A percentile compares a stretch with the other conserved stretches of the same genome.
Conservation (phyloP, 2,888 invertebrate species). For the Patella pellucida region DNA sequence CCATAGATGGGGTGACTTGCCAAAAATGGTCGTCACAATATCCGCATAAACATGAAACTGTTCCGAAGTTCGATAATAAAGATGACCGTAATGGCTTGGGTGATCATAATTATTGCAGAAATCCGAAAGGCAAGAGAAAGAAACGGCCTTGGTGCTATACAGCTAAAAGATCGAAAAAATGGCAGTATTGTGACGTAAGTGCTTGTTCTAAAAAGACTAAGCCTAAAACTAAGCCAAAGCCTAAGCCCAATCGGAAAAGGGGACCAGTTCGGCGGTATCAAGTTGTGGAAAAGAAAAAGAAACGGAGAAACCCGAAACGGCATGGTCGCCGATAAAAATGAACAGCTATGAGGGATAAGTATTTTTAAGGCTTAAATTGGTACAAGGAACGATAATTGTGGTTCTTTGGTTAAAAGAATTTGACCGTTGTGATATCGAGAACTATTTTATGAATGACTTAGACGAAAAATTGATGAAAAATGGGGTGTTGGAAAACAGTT, state of each 20-base stretch:
- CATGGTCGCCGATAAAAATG: background rate
- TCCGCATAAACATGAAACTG: constrained; percentile 57
- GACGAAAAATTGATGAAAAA: no score
- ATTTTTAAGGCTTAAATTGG: background rate
- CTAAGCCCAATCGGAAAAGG: background rate
- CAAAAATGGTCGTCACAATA: constrained; percentile 64
- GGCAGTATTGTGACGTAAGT: constrained; percentile 66
- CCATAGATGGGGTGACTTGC: constrained; percentile 57
- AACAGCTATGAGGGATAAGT: background rate
- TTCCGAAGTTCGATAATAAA: constrained; percentile 27
- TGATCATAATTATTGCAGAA: constrained; percentile 75
- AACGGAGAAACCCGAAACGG: background rate
- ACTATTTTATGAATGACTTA: no score
- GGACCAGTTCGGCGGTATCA: no score
- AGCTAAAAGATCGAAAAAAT: constrained; percentile 47
- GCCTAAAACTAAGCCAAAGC: constrained; percentile 9
- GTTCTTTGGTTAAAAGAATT: background rate
- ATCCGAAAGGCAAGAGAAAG: constrained; percentile 69
- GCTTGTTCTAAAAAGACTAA: constrained; percentile 40
- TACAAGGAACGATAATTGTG: no score
- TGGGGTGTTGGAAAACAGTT: no score
- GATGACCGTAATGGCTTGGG: constrained; percentile 44
- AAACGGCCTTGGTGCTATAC: constrained; percentile 75
- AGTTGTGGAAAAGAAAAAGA: background rate
- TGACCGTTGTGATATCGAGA: no score